These are phyloP conservation scores for Cynopterus sphinx DNA, from an alignment of 2,797 vertebrate genomes.

Conservation along the genomic window DNA sequence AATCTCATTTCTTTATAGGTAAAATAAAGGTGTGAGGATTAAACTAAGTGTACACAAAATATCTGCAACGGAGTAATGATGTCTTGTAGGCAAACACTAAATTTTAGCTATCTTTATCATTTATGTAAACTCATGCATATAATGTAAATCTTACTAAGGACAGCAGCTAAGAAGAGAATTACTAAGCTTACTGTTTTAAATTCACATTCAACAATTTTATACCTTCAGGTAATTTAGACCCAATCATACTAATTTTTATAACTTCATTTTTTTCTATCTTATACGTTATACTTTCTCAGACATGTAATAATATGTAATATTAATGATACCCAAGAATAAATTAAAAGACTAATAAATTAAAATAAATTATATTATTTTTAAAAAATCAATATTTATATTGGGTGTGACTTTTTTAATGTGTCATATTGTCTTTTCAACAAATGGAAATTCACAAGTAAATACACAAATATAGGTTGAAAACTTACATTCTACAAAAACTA, in stretches of 20 bases:
- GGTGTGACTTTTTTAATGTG: background rate
- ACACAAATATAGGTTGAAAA: background rate
- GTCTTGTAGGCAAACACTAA: background rate
- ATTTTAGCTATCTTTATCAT: background rate
- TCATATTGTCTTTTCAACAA: background rate
- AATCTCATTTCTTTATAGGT: background rate
- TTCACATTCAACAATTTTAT: background rate
- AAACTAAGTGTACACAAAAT: background rate
- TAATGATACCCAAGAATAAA: background rate
- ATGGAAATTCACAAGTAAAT: background rate
- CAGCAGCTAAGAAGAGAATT: background rate
- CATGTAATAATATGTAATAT: background rate
- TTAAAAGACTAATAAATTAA: background rate
- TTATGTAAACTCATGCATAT: background rate
- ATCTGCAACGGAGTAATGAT: background rate
- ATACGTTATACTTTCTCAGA: background rate
- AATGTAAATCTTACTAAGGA: background rate
- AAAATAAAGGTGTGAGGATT: background rate
- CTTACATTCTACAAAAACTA: background rate
- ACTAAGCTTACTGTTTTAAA: background rate
- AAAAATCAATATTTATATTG: background rate
- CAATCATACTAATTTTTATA: background rate
- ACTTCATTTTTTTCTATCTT: background rate
- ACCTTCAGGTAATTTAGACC: background rate
- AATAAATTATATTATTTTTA: background rate